Percentiles rank a stretch among this genome's conserved stretches.
Evolutionary conservation across 2,113 vertebrate species (phyloP).

Genomic region (Hyperopisus bebe): DNA sequence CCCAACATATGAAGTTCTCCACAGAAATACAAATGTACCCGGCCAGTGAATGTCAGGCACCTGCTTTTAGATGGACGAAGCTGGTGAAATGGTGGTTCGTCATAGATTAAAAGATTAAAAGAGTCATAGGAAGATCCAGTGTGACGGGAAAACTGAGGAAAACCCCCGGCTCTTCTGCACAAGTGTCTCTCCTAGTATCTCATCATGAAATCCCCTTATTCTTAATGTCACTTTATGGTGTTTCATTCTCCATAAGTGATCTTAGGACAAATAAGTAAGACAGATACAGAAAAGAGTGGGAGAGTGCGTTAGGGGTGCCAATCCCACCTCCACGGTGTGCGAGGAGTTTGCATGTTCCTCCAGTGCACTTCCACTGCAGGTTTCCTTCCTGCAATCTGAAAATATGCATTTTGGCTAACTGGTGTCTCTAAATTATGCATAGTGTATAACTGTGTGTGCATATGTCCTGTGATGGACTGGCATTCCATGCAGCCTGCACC

Average conservation of each 20-base stretch:
- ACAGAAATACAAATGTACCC: background rate
- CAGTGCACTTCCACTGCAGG: background rate
- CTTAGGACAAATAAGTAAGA: background rate
- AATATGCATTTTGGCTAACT: background rate
- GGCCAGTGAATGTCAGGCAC: background rate
- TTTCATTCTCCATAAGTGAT: background rate
- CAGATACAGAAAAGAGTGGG: background rate
- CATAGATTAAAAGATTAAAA: background rate
- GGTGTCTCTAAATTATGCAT: background rate
- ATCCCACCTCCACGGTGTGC: background rate
- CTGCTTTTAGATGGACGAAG: background rate
- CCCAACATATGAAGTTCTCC: background rate
- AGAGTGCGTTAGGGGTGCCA: background rate
- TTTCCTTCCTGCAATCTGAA: background rate
- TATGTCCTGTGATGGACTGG: background rate
- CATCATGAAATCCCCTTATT: background rate
- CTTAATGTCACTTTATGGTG: background rate
- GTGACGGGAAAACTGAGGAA: background rate
- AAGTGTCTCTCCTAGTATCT: background rate
- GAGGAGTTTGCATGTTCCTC: background rate
- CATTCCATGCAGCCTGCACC: background rate
- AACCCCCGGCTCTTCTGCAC: background rate
- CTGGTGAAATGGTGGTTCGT: background rate
- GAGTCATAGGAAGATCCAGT: background rate
- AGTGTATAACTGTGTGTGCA: background rate